Evolutionary conservation across 2,888 invertebrate species (phyloP).

Genomic region (Rhamnusium bicolor): DNA sequence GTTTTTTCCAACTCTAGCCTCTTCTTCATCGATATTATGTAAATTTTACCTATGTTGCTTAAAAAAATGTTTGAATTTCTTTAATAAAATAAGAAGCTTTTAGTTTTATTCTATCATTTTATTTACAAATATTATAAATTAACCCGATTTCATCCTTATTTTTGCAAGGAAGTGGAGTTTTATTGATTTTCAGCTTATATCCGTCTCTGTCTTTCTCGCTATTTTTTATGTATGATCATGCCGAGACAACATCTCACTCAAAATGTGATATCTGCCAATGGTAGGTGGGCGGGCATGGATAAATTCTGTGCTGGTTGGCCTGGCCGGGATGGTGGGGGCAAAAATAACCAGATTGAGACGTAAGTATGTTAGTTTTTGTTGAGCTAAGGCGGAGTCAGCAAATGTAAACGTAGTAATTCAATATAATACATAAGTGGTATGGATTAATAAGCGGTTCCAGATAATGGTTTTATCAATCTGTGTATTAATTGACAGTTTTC

Average conservation of each 20-base stretch:
- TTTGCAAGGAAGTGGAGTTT: background rate
- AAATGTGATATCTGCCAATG: slow-evolving; percentile 61
- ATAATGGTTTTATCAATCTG: slow-evolving; percentile 69
- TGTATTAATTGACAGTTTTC: slow-evolving; percentile 55
- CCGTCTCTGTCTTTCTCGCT: slow-evolving; percentile 25
- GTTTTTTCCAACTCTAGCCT: background rate
- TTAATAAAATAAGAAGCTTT: background rate
- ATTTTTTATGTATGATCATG: slow-evolving; percentile 17
- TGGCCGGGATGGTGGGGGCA: slow-evolving; percentile 59
- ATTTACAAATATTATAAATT: background rate
- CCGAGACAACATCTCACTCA: slow-evolving; percentile 64
- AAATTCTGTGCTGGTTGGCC: slow-evolving; percentile 59
- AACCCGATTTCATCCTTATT: background rate
- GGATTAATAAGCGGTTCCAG: slow-evolving; percentile 67
- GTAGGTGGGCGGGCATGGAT: slow-evolving; percentile 63
- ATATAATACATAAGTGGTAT: slow-evolving; percentile 65
- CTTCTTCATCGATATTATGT: background rate
- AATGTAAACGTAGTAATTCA: slow-evolving; percentile 65
- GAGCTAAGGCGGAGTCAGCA: slow-evolving; percentile 66
- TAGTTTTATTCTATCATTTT: background rate
- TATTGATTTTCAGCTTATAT: slow-evolving; percentile 30
- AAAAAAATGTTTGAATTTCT: background rate
- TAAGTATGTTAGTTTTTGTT: slow-evolving; percentile 72
- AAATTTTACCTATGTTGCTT: background rate
- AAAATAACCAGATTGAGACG: slow-evolving; percentile 67